phyloP scores from a whole-genome alignment of 2,888 invertebrate genomes.

The Oligia latruncula region DNA sequence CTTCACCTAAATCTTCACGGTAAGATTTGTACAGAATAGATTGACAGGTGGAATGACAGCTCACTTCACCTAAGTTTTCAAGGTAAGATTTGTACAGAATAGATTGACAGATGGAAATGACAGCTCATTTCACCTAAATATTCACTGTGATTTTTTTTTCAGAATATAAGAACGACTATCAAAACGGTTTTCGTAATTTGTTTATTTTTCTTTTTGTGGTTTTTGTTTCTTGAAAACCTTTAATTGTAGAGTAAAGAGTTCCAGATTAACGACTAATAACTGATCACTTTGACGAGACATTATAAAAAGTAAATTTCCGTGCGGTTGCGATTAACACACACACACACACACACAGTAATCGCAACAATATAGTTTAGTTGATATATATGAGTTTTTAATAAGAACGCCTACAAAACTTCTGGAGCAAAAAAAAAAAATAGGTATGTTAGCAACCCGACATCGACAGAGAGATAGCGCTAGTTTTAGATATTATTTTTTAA shows the following conservation, averaged over 20 bases:
- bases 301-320: background rate
- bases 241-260: background rate
- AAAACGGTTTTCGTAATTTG: background rate
- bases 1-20: too few relatives aligned
- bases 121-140: background rate
- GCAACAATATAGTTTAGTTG: too few relatives aligned
- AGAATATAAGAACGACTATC: background rate
- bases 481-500: too few relatives aligned
- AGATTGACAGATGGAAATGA: background rate
- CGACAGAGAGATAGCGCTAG: too few relatives aligned
- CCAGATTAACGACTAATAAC: background rate
- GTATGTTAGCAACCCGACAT: too few relatives aligned
- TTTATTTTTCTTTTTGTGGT: background rate
- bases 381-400: too few relatives aligned
- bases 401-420: too few relatives aligned
- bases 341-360: too few relatives aligned
- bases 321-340: too few relatives aligned
- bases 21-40: too few relatives aligned
- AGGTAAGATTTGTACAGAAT: background rate
- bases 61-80: background rate
- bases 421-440: too few relatives aligned
- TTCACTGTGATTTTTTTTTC: background rate
- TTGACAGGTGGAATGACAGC: background rate
- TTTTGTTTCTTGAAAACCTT: background rate
- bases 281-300: background rate